A percentile compares a stretch with the other conserved stretches of the same genome.
Evolutionary conservation across 2,113 vertebrate genomes (phyloP).

Genomic region (zebrafish (Danio rerio)): DNA sequence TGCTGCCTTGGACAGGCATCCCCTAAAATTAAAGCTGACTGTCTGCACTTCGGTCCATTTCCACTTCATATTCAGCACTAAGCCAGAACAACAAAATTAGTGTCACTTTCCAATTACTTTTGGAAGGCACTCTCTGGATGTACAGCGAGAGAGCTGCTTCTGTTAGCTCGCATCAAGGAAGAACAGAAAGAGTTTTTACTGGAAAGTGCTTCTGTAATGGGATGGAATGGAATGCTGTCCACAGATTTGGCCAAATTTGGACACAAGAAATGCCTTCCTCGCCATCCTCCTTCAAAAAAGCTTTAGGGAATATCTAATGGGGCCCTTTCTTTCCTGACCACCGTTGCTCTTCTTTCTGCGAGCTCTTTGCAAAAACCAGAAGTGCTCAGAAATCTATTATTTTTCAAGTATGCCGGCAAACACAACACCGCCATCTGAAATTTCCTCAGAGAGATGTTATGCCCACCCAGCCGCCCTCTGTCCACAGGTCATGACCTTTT

Average conservation of each 20-base stretch:
- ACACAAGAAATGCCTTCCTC: slow-evolving; percentile 48
- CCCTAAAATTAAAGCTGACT: slow-evolving; percentile 32
- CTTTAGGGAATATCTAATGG: slow-evolving; percentile 18
- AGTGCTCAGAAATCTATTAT: not conserved
- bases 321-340: slow-evolving; percentile 22
- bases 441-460: not conserved
- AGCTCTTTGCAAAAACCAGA: not conserved
- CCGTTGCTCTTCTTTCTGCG: not conserved
- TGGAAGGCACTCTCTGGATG: not conserved
- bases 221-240: slow-evolving; percentile 49
- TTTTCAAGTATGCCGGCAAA: not conserved
- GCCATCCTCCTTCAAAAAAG: slow-evolving; percentile 46
- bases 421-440: not conserved
- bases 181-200: slow-evolving; percentile 20
- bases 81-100: slow-evolving; percentile 30
- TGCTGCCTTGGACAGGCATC: slow-evolving; percentile 13
- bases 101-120: slow-evolving; percentile 29
- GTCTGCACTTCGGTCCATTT: slow-evolving; percentile 32
- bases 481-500: slow-evolving; percentile 4
- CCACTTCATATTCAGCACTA: slow-evolving; percentile 32
- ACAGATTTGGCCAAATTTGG: slow-evolving; percentile 64
- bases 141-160: not conserved
- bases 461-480: not conserved
- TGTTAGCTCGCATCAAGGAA: not conserved
- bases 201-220: slow-evolving; percentile 9